Conservation (phyloP, 2,797 vertebrate genomes). For the Intellagama lesueurii region DNA sequence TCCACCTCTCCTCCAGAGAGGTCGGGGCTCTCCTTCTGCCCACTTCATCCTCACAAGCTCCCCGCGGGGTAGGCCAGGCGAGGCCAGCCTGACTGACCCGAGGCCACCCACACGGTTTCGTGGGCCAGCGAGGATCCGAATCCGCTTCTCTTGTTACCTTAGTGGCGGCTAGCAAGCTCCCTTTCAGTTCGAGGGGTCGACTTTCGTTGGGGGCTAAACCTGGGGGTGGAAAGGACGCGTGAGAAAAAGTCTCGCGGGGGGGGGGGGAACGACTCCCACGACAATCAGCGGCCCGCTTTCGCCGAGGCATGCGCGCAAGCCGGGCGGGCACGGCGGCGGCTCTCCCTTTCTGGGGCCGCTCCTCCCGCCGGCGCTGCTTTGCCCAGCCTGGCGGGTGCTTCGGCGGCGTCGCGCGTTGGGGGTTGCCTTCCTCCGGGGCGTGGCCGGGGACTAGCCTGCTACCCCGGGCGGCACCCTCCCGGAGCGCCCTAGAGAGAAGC, state of each 20-base stretch:
- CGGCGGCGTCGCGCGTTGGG: background rate
- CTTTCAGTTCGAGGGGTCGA: no score
- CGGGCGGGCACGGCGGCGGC: background rate
- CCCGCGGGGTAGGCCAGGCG: no score
- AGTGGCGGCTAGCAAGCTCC: no score
- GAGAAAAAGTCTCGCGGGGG: background rate
- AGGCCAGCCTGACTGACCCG: no score
- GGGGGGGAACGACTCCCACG: background rate
- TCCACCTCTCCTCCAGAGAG: no score
- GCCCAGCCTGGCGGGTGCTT: background rate
- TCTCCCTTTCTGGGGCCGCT: background rate
- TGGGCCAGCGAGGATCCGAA: no score
- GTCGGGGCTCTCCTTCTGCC: no score
- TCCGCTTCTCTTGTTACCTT: no score
- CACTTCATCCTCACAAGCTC: no score
- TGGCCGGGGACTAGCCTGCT: no score
- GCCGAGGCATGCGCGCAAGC: slow-evolving; percentile 17
- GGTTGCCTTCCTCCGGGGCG: background rate
- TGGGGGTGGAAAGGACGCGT: background rate
- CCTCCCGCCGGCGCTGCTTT: background rate
- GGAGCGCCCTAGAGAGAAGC: slow-evolving; percentile 17
- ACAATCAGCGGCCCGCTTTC: background rate
- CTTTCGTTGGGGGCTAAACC: no score
- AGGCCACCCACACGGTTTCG: no score
- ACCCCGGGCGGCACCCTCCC: background rate